Conservation (phyloP, 2,797 vertebrate genomes). For the Oceanodroma leucorhoa region DNA sequence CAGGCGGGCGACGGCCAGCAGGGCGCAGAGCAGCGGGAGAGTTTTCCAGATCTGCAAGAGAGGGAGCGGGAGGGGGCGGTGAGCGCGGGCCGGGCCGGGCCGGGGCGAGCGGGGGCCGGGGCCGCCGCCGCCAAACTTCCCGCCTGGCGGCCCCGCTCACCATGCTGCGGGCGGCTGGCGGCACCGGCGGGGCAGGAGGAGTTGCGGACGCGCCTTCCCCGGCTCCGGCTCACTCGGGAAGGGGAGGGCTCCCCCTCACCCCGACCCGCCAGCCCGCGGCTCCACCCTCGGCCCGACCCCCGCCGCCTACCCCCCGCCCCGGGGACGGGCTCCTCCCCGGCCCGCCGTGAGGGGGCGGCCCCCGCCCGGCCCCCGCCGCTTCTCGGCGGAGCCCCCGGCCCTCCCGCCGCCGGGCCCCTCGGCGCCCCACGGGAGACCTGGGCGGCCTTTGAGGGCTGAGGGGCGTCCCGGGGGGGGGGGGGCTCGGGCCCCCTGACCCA, state of each 20-base stretch:
- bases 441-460: not conserved
- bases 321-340: not conserved
- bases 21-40: constrained; percentile 63
- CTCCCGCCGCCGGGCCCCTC: not conserved
- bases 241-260: not conserved
- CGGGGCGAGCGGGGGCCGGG: not conserved
- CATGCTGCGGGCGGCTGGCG: not conserved
- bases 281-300: constrained; percentile 38
- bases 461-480: not conserved
- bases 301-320: not conserved
- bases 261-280: constrained; percentile 27
- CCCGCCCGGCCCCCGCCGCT: not conserved
- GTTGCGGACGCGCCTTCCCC: not conserved
- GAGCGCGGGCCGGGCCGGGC: not conserved
- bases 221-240: not conserved
- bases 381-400: not conserved
- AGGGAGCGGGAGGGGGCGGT: not conserved
- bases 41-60: constrained; percentile 72
- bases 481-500: not conserved
- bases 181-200: not conserved
- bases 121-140: not conserved
- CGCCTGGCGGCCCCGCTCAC: not conserved
- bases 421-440: not conserved
- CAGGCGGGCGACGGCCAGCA: constrained; percentile 62
- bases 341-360: not conserved